A percentile compares a stretch with the other conserved stretches of the same genome.
Evolutionary conservation across 1,140 invertebrate species (phyloP).

Genomic region (Bombus picipes): DNA sequence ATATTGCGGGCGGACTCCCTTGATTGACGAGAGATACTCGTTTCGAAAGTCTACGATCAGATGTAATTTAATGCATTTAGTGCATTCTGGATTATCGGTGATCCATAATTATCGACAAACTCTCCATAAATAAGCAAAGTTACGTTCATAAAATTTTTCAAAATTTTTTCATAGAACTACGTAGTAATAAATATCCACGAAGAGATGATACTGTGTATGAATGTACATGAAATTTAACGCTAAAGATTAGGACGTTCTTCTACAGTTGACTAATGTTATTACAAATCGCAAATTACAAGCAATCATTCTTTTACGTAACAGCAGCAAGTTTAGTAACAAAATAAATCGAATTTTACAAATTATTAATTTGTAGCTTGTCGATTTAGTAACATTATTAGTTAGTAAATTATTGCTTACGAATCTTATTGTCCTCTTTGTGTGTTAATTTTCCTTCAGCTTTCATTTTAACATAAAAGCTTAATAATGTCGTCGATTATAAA

Average conservation of each 20-base stretch:
- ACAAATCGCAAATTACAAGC: too few relatives aligned
- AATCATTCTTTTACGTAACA: too few relatives aligned
- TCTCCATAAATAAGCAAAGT: background rate
- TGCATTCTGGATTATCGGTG: too few relatives aligned
- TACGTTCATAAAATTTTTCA: background rate
- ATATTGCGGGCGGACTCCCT: background rate
- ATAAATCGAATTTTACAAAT: background rate
- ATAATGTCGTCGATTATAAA: too few relatives aligned
- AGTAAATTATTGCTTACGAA: too few relatives aligned
- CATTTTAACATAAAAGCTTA: too few relatives aligned
- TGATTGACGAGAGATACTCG: background rate
- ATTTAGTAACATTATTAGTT: too few relatives aligned
- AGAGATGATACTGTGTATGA: background rate
- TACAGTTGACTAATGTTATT: too few relatives aligned
- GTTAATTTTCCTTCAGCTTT: too few relatives aligned
- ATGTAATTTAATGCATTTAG: slow-evolving; percentile 4
- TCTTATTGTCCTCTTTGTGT: too few relatives aligned
- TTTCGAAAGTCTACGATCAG: background rate
- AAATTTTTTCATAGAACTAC: background rate
- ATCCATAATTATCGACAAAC: background rate
- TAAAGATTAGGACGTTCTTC: too few relatives aligned
- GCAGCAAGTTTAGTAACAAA: background rate
- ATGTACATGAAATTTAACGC: background rate
- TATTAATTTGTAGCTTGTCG: too few relatives aligned
- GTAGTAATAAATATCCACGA: background rate